These are phyloP conservation scores for Apogon talboti DNA, from an alignment of 2,797 vertebrate species.

Conservation along the genomic window DNA sequence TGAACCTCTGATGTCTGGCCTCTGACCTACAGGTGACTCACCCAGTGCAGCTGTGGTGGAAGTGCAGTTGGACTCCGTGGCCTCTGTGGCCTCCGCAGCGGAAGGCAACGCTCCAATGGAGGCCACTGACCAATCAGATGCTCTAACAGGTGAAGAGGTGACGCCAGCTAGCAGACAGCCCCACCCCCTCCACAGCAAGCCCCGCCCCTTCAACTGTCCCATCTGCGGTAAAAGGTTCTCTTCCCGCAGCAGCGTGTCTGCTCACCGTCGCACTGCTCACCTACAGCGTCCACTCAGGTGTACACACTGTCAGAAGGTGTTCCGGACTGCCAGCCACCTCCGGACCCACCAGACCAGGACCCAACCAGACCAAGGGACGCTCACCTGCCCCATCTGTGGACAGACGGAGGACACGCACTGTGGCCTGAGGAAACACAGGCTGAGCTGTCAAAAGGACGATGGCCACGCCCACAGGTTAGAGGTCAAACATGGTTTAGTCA, in stretches of 20 bases:
- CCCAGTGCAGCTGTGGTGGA: not conserved
- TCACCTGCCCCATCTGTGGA: constrained; percentile 11
- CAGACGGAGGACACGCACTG: constrained; percentile 32
- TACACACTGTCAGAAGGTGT: constrained; percentile 49
- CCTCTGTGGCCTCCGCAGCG: too few relatives aligned
- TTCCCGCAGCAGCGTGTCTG: constrained; percentile 31
- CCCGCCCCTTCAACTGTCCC: constrained; percentile 32
- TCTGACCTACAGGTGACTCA: too few relatives aligned
- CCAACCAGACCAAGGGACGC: not conserved
- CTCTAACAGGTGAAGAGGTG: not conserved
- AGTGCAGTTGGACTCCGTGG: constrained; percentile 1
- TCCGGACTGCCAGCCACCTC: constrained; percentile 50
- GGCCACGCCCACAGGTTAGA: constrained; percentile 7
- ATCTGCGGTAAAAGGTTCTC: constrained; percentile 45
- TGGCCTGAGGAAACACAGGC: constrained; percentile 35
- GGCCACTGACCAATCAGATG: not conserved
- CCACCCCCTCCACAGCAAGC: too few relatives aligned
- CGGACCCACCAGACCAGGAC: constrained; percentile 32
- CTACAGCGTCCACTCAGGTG: constrained; percentile 45
- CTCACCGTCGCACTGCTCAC: constrained; percentile 29
- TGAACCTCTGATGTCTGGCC: too few relatives aligned
- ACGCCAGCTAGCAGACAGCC: not conserved
- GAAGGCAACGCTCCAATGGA: not conserved
- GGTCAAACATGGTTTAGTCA: too few relatives aligned
- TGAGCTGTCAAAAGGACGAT: not conserved